phyloP scores from a whole-genome alignment of 2,797 vertebrate species.

The Sebastolobus alascanus region DNA sequence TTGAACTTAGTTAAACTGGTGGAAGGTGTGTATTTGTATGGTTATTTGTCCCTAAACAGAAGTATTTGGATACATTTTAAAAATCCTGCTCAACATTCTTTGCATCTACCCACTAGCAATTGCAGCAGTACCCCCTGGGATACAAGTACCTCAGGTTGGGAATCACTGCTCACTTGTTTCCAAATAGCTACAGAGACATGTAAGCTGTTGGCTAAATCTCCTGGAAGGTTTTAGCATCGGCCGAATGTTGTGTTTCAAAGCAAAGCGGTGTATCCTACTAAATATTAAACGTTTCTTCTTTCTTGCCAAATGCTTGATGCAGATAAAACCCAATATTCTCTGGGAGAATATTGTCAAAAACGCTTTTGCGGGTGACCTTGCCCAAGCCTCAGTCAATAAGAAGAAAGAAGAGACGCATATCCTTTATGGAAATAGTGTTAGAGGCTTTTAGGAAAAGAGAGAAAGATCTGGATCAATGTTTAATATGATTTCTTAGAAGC shows the following conservation, averaged over 20 bases:
- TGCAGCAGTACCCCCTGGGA: background rate
- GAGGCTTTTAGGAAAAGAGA: conserved; percentile 51
- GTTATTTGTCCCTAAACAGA: background rate
- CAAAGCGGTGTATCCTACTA: conserved; percentile 47
- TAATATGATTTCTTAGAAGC: conserved; percentile 34
- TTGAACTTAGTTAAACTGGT: background rate
- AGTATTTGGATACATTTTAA: background rate
- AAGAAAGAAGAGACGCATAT: conserved; percentile 64
- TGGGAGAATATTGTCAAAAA: conserved; percentile 63
- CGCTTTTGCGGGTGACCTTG: conserved; percentile 73
- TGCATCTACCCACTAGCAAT: background rate
- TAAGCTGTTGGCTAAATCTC: conserved; percentile 11
- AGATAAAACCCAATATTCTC: conserved; percentile 75
- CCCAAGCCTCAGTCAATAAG: conserved; percentile 63
- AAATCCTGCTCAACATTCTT: background rate
- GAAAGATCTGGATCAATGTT: conserved; percentile 33
- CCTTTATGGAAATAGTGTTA: conserved; percentile 51
- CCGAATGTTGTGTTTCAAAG: conserved; percentile 42
- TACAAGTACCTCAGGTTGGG: background rate
- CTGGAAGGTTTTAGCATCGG: conserved; percentile 18
- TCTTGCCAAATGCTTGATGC: conserved; percentile 64
- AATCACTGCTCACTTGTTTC: conserved; percentile 19
- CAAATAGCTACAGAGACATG: conserved; percentile 26
- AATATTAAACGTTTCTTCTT: conserved; percentile 59
- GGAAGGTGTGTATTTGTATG: background rate